Percentiles rank a stretch among this genome's conserved stretches.
These are phyloP conservation scores for Metridium senile DNA, from an alignment of 92 coral and sea anemone genomes.

Conservation along the genomic window DNA sequence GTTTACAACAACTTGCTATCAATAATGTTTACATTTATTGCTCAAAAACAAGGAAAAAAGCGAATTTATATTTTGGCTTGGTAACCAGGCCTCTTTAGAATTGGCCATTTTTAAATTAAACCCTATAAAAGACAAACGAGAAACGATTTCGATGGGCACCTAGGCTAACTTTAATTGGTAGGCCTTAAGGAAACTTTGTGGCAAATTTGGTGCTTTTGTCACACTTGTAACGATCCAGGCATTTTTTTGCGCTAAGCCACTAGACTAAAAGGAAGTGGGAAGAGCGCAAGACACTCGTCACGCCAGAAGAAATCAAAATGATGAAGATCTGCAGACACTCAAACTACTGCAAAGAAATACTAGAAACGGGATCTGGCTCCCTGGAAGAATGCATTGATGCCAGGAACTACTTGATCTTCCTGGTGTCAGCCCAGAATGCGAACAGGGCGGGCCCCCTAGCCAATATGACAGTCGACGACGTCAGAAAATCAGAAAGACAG, in stretches of 20 bases:
- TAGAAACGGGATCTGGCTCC: no score
- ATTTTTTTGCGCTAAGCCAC: background rate
- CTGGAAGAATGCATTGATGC: no score
- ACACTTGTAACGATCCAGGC: background rate
- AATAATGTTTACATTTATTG: background rate
- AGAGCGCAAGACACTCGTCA: no score
- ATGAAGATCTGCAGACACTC: no score
- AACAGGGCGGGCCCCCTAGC: no score
- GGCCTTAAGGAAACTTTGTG: background rate
- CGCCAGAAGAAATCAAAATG: no score
- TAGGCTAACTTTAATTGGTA: background rate
- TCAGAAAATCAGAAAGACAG: no score
- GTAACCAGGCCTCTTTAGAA: background rate
- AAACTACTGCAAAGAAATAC: no score
- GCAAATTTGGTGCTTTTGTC: no score
- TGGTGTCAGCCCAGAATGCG: no score
- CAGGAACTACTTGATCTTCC: no score
- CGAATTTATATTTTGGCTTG: background rate
- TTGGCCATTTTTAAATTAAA: background rate
- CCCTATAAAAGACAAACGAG: background rate
- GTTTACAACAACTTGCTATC: background rate
- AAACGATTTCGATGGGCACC: background rate
- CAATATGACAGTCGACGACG: no score
- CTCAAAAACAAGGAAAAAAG: background rate
- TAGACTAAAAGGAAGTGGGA: background rate